These are phyloP conservation scores for Synanthedon formicaeformis DNA, from an alignment of 2,888 invertebrate species.

Conservation along the genomic window DNA sequence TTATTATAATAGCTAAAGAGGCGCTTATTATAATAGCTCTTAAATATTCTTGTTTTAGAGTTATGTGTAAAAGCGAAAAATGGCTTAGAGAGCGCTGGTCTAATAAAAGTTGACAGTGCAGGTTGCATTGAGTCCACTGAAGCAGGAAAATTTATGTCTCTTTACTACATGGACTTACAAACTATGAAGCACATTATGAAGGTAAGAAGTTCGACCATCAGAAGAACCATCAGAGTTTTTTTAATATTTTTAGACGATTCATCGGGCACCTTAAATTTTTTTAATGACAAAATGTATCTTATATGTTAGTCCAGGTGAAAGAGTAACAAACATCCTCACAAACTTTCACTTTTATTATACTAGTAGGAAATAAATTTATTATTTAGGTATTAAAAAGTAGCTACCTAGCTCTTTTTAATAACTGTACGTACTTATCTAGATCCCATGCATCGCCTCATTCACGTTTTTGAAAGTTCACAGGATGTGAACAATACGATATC, in stretches of 20 bases:
- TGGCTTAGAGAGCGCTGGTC: slow-evolving; percentile 71
- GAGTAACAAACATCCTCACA: no score
- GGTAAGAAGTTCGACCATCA: slow-evolving; percentile 25
- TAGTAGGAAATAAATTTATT: neutral
- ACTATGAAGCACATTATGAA: slow-evolving; percentile 80
- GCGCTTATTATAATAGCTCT: no score
- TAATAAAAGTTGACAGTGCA: slow-evolving; percentile 73
- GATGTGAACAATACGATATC: neutral
- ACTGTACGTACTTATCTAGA: no score
- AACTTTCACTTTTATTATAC: no score
- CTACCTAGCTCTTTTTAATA: no score
- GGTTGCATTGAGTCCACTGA: slow-evolving; percentile 72
- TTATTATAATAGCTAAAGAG: no score
- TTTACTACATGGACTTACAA: slow-evolving; percentile 76
- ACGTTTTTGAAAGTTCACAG: neutral
- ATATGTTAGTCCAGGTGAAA: no score
- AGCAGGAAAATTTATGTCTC: slow-evolving; percentile 78
- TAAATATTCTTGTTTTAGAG: slow-evolving; percentile 58
- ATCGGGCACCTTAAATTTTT: no score
- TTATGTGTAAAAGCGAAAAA: slow-evolving; percentile 79
- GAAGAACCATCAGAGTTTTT: neutral
- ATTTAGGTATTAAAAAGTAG: slow-evolving; percentile 4
- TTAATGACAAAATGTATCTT: no score
- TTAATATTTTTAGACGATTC: no score
- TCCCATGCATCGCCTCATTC: neutral